phyloP scores from a whole-genome alignment of 2,113 vertebrate species.

The Glaucidium brasilianum region DNA sequence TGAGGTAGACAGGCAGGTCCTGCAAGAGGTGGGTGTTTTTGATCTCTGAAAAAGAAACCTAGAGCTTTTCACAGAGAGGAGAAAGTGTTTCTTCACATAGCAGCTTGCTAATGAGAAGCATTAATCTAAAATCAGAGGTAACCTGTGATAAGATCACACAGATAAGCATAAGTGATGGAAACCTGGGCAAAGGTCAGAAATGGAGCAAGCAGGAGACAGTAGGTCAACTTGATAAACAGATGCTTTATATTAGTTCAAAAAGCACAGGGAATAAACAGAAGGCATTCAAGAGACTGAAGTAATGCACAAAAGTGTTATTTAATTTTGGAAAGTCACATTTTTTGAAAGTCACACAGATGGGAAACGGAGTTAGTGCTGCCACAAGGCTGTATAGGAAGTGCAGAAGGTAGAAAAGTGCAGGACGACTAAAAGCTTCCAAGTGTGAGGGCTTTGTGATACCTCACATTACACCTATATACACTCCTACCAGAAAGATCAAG shows the following conservation, averaged over 20 bases:
- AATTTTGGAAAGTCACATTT: not conserved
- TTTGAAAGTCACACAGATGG: not conserved
- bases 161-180: not conserved
- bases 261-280: not conserved
- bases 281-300: accelerated
- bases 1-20: not conserved
- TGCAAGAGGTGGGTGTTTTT: not conserved
- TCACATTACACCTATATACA: not conserved
- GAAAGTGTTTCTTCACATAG: not conserved
- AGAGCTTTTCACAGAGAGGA: not conserved
- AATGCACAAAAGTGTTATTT: not conserved
- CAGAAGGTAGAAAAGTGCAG: not conserved
- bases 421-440: not conserved
- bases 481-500: not conserved
- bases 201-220: not conserved
- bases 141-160: not conserved
- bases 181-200: not conserved
- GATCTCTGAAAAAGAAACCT: not conserved
- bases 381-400: not conserved
- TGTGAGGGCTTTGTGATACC: not conserved
- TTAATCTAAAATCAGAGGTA: not conserved
- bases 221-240: not conserved
- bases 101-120: not conserved
- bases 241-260: not conserved
- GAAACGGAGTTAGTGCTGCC: not conserved